Percentiles rank a stretch among this genome's conserved stretches.
Evolutionary conservation across 2,797 vertebrate genomes (phyloP).

Genomic region (Enteromius unitaeniatus): DNA sequence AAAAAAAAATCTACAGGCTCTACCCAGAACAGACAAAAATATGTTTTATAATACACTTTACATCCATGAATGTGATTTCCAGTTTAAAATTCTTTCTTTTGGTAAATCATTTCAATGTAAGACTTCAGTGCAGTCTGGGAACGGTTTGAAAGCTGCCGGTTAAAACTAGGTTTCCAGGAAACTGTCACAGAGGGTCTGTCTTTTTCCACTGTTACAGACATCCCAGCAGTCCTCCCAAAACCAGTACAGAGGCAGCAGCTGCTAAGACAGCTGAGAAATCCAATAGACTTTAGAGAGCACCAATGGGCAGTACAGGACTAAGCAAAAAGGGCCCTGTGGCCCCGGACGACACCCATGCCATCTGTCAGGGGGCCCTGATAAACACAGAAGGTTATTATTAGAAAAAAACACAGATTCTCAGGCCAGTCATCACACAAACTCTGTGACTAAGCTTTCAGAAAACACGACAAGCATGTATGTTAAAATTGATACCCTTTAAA

Average conservation of each 20-base stretch:
- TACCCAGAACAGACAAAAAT: background rate
- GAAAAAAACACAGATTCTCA: slow-evolving; percentile 28
- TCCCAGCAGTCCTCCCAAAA: slow-evolving; percentile 22
- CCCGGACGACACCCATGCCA: slow-evolving; percentile 53
- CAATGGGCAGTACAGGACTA: slow-evolving; percentile 64
- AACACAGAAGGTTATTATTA: slow-evolving; percentile 52
- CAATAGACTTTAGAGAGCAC: slow-evolving; percentile 64
- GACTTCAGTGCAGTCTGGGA: background rate
- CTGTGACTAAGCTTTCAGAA: slow-evolving; percentile 15
- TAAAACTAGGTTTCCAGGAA: slow-evolving; percentile 5
- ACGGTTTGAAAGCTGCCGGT: background rate
- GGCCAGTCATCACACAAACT: slow-evolving; percentile 13
- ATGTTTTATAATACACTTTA: background rate
- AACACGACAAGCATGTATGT: background rate
- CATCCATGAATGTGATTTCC: background rate
- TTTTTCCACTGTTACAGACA: slow-evolving; percentile 33
- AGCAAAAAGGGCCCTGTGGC: slow-evolving; percentile 51
- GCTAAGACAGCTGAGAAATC: slow-evolving; percentile 84
- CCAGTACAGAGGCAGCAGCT: slow-evolving; percentile 71
- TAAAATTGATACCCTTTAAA: background rate
- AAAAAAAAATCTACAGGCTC: background rate
- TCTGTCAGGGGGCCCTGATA: slow-evolving; percentile 50
- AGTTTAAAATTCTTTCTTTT: background rate
- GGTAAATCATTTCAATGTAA: background rate
- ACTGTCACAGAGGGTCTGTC: background rate